Conservation (phyloP, 2,113 vertebrate genomes). For the Macquaria ambigua region DNA sequence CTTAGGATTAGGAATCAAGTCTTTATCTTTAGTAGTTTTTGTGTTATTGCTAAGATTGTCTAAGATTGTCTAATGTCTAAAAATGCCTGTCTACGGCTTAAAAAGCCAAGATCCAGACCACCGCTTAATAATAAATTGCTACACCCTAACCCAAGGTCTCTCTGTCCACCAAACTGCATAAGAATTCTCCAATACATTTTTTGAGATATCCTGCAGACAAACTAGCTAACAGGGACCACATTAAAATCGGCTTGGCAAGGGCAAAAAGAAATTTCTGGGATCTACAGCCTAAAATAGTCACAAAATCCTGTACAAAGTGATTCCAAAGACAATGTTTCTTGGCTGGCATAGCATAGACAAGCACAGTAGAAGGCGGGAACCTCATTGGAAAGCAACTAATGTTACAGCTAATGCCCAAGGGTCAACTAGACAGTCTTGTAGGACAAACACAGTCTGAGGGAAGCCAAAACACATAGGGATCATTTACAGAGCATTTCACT, state of each 20-base stretch:
- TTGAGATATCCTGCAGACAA: slow-evolving; percentile 46
- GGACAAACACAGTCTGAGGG: slow-evolving; percentile 75
- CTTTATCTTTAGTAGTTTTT: slow-evolving; percentile 52
- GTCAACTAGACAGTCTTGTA: slow-evolving; percentile 67
- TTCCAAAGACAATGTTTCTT: slow-evolving; percentile 58
- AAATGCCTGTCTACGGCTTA: slow-evolving; percentile 36
- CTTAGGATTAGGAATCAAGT: slow-evolving; percentile 73
- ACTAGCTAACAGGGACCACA: slow-evolving; percentile 35
- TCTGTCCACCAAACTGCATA: slow-evolving; percentile 32
- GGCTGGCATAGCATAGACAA: slow-evolving; percentile 51
- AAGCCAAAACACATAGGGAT: slow-evolving; percentile 76
- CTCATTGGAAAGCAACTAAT: slow-evolving; percentile 67
- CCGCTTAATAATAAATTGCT: slow-evolving; percentile 28
- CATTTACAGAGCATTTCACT: slow-evolving; percentile 68
- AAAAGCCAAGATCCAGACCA: slow-evolving; percentile 50
- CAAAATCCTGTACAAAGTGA: slow-evolving; percentile 46
- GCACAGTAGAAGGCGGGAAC: slow-evolving; percentile 47
- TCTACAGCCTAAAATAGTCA: slow-evolving; percentile 45
- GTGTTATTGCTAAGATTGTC: slow-evolving; percentile 35
- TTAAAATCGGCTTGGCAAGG: neutral
- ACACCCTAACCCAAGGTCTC: slow-evolving; percentile 21
- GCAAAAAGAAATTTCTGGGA: slow-evolving; percentile 25
- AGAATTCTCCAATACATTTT: slow-evolving; percentile 16
- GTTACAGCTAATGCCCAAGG: slow-evolving; percentile 77
- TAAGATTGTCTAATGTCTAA: slow-evolving; percentile 28